Percentiles rank a stretch among this genome's conserved stretches.
These are phyloP conservation scores for Mesodorylaimus sp. DNA, from an alignment of 2,888 invertebrate genomes.

Conservation along the genomic window DNA sequence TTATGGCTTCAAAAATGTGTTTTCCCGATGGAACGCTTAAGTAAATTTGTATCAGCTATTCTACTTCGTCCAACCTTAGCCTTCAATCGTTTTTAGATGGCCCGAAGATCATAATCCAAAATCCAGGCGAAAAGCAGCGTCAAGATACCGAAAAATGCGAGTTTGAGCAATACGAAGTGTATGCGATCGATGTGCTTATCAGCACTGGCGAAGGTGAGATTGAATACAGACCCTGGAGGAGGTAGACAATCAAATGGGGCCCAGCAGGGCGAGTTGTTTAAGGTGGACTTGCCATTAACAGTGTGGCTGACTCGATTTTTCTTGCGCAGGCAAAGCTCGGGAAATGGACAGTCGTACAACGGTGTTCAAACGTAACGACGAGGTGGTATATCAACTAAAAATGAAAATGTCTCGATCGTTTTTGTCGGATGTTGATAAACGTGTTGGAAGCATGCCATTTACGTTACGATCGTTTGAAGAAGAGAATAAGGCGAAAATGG, in stretches of 20 bases:
- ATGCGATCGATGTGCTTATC: slow-evolving; percentile 91
- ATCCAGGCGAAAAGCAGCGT: slow-evolving; percentile 62
- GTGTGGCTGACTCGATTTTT: not conserved
- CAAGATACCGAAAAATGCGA: slow-evolving; percentile 92
- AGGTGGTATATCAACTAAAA: slow-evolving; percentile 75
- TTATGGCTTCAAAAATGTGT: no score
- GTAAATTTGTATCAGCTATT: no score
- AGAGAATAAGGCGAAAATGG: slow-evolving; percentile 92
- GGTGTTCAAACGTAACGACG: slow-evolving; percentile 93
- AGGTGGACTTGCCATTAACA: no score
- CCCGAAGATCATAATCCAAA: slow-evolving; percentile 88
- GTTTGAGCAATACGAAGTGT: slow-evolving; percentile 88
- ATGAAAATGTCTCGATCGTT: slow-evolving; percentile 74
- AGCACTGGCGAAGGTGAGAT: slow-evolving; percentile 84
- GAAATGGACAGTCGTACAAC: slow-evolving; percentile 87
- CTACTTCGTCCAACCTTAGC: no score
- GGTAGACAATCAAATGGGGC: not conserved
- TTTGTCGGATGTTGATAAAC: slow-evolving; percentile 34
- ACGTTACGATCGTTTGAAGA: slow-evolving; percentile 62
- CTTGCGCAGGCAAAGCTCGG: slow-evolving; percentile 44
- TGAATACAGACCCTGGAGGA: slow-evolving; percentile 28
- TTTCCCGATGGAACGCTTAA: no score
- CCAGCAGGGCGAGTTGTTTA: no score
- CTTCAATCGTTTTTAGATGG: slow-evolving; percentile 57
- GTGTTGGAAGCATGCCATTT: slow-evolving; percentile 91